These are phyloP conservation scores for Amphilophus citrinellus DNA, from an alignment of 2,113 vertebrate species.

Conservation along the genomic window DNA sequence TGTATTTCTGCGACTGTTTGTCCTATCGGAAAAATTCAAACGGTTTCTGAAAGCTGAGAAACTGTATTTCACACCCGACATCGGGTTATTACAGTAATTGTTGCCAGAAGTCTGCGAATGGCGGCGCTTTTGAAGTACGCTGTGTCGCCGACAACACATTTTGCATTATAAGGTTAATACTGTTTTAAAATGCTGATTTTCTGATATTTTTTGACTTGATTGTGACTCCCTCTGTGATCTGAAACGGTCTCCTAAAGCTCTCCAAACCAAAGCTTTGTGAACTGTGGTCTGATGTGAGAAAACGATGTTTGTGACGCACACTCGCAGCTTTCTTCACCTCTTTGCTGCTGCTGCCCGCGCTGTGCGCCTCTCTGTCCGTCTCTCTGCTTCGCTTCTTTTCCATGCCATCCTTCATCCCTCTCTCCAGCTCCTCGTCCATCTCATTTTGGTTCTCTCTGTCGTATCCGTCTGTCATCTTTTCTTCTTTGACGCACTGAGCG, in stretches of 20 bases:
- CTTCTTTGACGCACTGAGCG: constrained; percentile 62
- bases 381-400: constrained; percentile 53
- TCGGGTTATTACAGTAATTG: no score
- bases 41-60: no score
- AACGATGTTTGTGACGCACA: background rate
- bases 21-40: no score
- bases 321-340: constrained; percentile 65
- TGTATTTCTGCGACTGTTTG: background rate
- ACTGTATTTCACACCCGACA: no score
- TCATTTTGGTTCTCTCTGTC: constrained; percentile 42
- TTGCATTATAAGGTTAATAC: no score
- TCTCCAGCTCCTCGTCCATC: constrained; percentile 45
- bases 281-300: background rate
- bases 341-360: constrained; percentile 50
- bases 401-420: constrained; percentile 46
- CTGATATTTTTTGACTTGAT: background rate
- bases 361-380: constrained; percentile 46
- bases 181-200: background rate
- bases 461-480: constrained; percentile 54
- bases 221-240: background rate
- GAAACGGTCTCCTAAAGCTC: no score
- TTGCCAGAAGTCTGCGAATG: no score
- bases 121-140: no score
- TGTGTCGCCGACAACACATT: no score
- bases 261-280: no score